Base-by-base conservation (phyloP, 2,113 vertebrate genomes). In the Chaetorhynchus papuensis region DNA sequence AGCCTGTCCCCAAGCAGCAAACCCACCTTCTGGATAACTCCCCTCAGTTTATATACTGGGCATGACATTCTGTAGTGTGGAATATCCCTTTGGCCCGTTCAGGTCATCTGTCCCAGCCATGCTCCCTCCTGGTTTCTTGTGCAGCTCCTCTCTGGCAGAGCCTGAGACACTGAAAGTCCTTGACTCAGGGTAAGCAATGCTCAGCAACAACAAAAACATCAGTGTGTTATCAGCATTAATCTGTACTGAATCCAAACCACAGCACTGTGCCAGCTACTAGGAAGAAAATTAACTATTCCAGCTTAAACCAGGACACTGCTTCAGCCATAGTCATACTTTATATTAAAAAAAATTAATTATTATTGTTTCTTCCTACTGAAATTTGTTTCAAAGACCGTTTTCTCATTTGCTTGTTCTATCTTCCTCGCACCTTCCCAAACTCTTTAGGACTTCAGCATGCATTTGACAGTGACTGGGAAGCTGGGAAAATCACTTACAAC, bases 381-480 rank as follows among this genome's bases (percentile, higher is more conserved):
- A 54, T 79, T 78, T 52, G 7, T 93, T 82, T 92, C 27, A 60
- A 80, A 91, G 26, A n/a, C 30, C 39, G 12, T 35, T 69, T 66
- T 63, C 61, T 89, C 72, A 91, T 52, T 26, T 75, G 15, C 23
- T 70, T 92, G 10, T 92, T 94, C 33, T 78, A 28, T 90, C 39
- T 92, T 88, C 19, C 50, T 20, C 14, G 20, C 82, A 15, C 91
- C 23, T 92, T 44, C 42, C 91, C 86, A 95, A 79, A 65, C 79
- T 57, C 37, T 91, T 65, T 95, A 99, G 99, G 99, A 93, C 98
- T 99, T 89, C 99, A 99, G 97, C 98, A 99, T 88, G 99, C 99
- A 1, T 99, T 99, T 91, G 99, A 99, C 97, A 98, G 96, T 22
- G 99, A 99, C 97, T 99, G 99, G 98, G 98, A 99, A 97, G 97